phyloP scores from a whole-genome alignment of 2,113 vertebrate species.

The Mus pahari region DNA sequence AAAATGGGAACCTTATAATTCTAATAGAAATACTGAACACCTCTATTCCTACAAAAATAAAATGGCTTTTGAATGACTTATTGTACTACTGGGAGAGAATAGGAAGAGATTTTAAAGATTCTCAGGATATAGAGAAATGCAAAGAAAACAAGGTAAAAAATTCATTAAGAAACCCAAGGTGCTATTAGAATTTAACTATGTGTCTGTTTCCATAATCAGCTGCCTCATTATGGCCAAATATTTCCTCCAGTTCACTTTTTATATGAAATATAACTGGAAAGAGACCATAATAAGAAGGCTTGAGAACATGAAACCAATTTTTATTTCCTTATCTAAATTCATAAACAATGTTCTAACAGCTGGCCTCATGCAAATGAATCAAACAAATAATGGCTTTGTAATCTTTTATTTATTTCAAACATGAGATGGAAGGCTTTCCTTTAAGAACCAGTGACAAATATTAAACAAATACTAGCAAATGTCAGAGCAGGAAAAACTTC shows the following conservation, averaged over 20 bases:
- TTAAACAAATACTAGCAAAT: conserved; percentile 45
- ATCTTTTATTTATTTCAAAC: conserved; percentile 61
- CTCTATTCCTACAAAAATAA: neutral
- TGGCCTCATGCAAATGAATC: conserved; percentile 55
- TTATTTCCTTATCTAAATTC: conserved; percentile 43
- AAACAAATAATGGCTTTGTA: conserved; percentile 58
- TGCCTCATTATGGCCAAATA: neutral
- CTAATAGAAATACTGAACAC: neutral
- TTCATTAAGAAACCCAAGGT: neutral
- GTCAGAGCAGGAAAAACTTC: neutral
- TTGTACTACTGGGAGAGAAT: neutral
- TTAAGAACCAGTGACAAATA: conserved; percentile 21
- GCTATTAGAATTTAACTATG: conserved; percentile 14
- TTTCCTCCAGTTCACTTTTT: conserved; percentile 52
- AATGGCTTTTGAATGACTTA: neutral
- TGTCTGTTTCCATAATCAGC: neutral
- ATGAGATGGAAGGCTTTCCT: neutral
- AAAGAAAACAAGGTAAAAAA: neutral
- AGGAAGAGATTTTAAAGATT: neutral
- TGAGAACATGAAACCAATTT: neutral
- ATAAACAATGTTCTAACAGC: conserved; percentile 44
- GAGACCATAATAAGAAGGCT: neutral
- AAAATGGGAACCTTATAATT: conserved; percentile 32
- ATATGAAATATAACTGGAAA: conserved; percentile 47
- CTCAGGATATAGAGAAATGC: neutral